Evolutionary conservation across 2,888 invertebrate genomes (phyloP), one percentile per base, ranked within the genome.

Genomic region (Heliothis peltigera): DNA sequence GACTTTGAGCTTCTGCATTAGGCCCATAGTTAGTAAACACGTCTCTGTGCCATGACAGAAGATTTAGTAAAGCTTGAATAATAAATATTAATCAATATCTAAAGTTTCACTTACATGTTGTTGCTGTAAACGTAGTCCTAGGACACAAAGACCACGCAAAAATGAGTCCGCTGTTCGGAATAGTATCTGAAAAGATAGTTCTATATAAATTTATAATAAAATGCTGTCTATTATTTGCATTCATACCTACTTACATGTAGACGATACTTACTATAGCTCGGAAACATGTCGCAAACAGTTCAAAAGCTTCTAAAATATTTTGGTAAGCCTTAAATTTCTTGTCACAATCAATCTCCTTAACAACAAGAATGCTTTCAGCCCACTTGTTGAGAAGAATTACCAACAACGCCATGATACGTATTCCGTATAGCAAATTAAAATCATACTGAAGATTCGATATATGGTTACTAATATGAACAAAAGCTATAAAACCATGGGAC

Each of bases 251-350:
- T 10, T 35, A 49, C 19, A 32, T 6, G 7, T 10, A 48, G 10
- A 0, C 8, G 3, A 1, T 2, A n/a, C 52, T 52, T 42, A 52
- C 52, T n/a, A 52, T 1, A 4, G 22, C 7, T 22, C 4, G 21
- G 8, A 52, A 52, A 19, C 17, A 10, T 4, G 4, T 42, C 8
- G 21, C 21, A 42, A 39, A 17, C 8, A 52, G 7, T 8, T 39
- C 7, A 21, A 39, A 52, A n/a, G 52, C 52, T 52, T 52, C 52
- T 10, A 52, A 42, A 21, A 52, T 52, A 22, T 52, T 21, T 4
- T 21, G n/a, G 21, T 52, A 52, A 4, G n/a, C 10, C n/a, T 21
- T 19, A 42, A 22, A 3, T 7, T 22, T 4, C 22, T 52, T 52
- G 7, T 15, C 21, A 39, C 21, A 52, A 35, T 52, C 7, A 6